These are phyloP conservation scores for Hiodon alosoides DNA, from an alignment of 2,113 vertebrate species.

Conservation along the genomic window DNA sequence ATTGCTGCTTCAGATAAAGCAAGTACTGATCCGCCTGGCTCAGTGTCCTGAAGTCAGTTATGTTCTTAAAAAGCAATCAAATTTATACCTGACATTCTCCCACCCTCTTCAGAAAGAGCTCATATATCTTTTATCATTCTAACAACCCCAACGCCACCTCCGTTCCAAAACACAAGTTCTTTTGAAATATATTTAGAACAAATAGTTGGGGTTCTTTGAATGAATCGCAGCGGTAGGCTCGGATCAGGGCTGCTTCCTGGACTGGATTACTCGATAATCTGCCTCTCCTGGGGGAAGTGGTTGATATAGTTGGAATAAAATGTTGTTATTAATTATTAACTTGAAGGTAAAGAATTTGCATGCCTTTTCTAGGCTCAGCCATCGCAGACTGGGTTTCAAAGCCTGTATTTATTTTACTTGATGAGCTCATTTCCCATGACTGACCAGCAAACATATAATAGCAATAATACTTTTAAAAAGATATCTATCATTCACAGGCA, in stretches of 20 bases:
- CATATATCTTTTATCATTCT: slow-evolving; percentile 27
- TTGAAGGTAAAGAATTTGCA: slow-evolving; percentile 13
- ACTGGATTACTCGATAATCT: slow-evolving; percentile 35
- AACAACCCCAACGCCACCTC: slow-evolving; percentile 19
- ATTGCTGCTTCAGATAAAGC: too few relatives aligned
- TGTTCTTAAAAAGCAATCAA: slow-evolving; percentile 8
- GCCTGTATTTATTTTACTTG: background rate
- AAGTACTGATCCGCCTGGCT: background rate
- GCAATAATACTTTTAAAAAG: too few relatives aligned
- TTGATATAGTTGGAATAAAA: slow-evolving; percentile 3
- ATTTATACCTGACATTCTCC: slow-evolving; percentile 25
- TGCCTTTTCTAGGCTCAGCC: slow-evolving; percentile 13
- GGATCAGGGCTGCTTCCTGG: slow-evolving; percentile 42
- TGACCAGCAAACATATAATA: too few relatives aligned
- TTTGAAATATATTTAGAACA: slow-evolving; percentile 38
- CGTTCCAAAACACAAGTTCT: slow-evolving; percentile 31
- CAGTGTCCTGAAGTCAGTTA: slow-evolving; percentile 12
- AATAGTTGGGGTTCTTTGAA: slow-evolving; percentile 39
- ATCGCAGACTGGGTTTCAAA: background rate
- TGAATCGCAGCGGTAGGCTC: slow-evolving; percentile 36
- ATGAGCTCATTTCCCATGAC: background rate
- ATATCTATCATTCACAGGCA: too few relatives aligned
- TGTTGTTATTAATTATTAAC: slow-evolving; percentile 17
- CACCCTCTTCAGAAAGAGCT: slow-evolving; percentile 34
- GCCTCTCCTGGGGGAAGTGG: slow-evolving; percentile 23